Evolutionary conservation across 2,113 vertebrate species (phyloP), one percentile per base, ranked within the genome.

Genomic region (Puffinus mauretanicus): DNA sequence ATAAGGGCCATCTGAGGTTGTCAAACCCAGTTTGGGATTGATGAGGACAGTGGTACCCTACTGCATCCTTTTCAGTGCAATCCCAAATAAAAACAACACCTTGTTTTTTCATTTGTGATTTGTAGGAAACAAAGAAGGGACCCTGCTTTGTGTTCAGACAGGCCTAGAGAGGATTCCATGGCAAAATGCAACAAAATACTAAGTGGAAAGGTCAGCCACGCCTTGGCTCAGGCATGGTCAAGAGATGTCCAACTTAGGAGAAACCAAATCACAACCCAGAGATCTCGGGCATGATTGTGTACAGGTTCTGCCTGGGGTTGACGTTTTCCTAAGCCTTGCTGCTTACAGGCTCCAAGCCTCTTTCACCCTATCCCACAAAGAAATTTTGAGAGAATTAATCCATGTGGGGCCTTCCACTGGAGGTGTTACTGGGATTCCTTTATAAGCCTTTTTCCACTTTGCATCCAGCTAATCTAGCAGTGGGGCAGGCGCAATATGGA

Each of bases 261-360:
- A 75, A 90, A 26, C 4, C 26, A 82, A 60, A 47, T 47, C 44
- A 71, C 64, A 79, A n/a, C 8, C 5, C 32, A 57, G 49, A 55
- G 11, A 67, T 22, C 26, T 29, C 1, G 1, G 55, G n/a, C 58
- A 71, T 3, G 0, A 19, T 16, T 4, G 1, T 32, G 8, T 29
- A 26, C 10, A 30, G 20, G 25, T 76, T 90, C 38, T 93, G 24
- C 21, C 29, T 75, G 57, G 17, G 11, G 30, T 0, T 57, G 38
- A 36, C 2, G 2, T n/a, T 81, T 52, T 62, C 42, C 51, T 62
- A 30, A 70, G n/a, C 18, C 58, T 69, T 52, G 26, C 44, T 67
- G 10, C 65, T 75, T 79, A 34, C 18, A 85, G 29, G 29, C 24
- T 67, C 57, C 71, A 71, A 75, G 32, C 15, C 20, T 94, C 49